Conservation (phyloP, 2,113 vertebrate species). For the Phoenicopterus ruber region DNA sequence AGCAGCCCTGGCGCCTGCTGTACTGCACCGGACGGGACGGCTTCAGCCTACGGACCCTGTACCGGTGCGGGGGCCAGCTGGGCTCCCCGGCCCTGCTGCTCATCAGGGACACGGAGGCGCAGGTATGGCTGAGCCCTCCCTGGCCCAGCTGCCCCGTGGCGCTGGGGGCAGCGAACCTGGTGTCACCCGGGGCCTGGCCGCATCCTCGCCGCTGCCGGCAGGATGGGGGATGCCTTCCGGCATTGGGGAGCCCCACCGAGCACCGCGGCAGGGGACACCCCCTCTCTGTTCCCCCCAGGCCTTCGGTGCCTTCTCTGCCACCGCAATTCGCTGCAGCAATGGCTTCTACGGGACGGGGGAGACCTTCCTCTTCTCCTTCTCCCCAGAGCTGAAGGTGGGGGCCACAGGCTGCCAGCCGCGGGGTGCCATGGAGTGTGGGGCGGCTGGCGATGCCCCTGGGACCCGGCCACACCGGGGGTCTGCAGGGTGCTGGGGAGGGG, state of each 20-base stretch:
- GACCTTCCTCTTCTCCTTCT: slow-evolving; percentile 79
- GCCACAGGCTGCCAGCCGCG: not conserved
- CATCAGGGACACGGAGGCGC: not conserved
- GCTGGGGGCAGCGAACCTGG: fast-evolving
- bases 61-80: not conserved
- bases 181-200: not conserved
- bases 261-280: fast-evolving
- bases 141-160: not conserved
- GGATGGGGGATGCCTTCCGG: fast-evolving
- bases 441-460: not conserved
- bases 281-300: slow-evolving; percentile 42
- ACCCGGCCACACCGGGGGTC: fast-evolving
- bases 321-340: slow-evolving; percentile 60
- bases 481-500: not conserved
- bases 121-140: not conserved
- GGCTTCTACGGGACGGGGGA: slow-evolving; percentile 78
- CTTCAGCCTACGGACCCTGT: slow-evolving; percentile 24
- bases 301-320: slow-evolving; percentile 75
- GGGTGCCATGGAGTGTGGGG: fast-evolving
- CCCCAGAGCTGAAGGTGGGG: slow-evolving; percentile 75
- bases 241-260: fast-evolving
- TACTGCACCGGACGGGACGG: not conserved
- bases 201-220: not conserved
- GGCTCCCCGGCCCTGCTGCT: not conserved
- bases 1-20: slow-evolving; percentile 10